These are phyloP conservation scores for Trematocara macrostoma DNA, from an alignment of 2,113 vertebrate genomes.

Conservation along the genomic window DNA sequence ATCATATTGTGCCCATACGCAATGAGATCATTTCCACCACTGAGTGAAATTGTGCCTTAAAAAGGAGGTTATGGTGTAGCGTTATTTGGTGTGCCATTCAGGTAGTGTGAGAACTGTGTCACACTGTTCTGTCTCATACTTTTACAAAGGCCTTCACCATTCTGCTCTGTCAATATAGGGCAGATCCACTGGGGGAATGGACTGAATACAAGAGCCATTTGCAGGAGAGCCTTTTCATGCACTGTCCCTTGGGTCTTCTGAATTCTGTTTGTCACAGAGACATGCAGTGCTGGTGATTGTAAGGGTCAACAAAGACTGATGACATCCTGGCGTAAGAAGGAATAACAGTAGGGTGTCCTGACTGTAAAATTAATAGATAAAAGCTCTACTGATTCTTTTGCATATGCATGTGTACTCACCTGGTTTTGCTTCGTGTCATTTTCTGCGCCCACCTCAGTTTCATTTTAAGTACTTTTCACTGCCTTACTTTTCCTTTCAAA, in stretches of 20 bases:
- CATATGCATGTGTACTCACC: not conserved
- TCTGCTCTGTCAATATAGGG: conserved; percentile 60
- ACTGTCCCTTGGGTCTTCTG: conserved; percentile 41
- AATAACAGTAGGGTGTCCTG: not conserved
- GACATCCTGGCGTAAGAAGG: conserved; percentile 41
- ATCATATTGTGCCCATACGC: not conserved
- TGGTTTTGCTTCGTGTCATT: not conserved
- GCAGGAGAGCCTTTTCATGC: conserved; percentile 55
- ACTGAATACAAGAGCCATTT: conserved; percentile 52
- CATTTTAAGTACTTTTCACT: not conserved
- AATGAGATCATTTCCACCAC: not conserved
- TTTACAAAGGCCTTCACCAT: conserved; percentile 46
- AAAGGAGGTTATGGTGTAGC: not conserved
- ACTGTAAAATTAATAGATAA: conserved; percentile 22
- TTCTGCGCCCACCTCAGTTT: not conserved
- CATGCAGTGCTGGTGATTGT: not conserved
- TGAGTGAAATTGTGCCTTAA: not conserved
- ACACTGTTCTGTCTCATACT: conserved; percentile 33
- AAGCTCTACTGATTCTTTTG: not conserved
- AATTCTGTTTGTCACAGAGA: conserved; percentile 49
- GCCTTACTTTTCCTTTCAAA: not conserved
- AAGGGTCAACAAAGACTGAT: conserved; percentile 41
- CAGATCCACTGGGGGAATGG: conserved; percentile 31
- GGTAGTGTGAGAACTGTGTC: conserved; percentile 67
- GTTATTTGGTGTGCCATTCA: conserved; percentile 26